phyloP scores from a whole-genome alignment of 2,888 invertebrate genomes.

The Eupithecia subumbrata region DNA sequence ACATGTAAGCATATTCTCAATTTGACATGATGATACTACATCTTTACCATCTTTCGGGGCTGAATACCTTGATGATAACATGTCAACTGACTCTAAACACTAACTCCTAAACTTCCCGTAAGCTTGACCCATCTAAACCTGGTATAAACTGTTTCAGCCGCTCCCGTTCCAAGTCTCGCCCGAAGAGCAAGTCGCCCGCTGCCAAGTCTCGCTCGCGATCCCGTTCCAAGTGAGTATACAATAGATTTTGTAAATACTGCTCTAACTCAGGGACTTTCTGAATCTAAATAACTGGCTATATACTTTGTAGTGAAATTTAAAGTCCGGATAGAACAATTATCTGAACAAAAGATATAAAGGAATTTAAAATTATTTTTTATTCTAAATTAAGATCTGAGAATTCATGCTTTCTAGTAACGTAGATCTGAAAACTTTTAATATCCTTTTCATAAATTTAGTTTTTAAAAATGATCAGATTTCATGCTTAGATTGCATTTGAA shows the following conservation, averaged over 20 bases:
- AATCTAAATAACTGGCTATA: background rate
- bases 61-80: conserved; percentile 79
- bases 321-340: background rate
- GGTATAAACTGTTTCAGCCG: conserved; percentile 31
- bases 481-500: background rate
- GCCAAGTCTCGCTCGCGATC: conserved; percentile 91
- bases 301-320: background rate
- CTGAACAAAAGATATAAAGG: background rate
- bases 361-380: background rate
- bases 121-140: conserved; percentile 7
- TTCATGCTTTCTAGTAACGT: too few relatives aligned
- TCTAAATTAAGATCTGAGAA: too few relatives aligned
- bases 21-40: conserved; percentile 36
- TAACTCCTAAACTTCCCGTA: background rate
- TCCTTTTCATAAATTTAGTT: too few relatives aligned
- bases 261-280: background rate
- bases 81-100: conserved; percentile 19
- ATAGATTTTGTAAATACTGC: conserved; percentile 15
- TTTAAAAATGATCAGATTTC: background rate
- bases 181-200: conserved; percentile 90
- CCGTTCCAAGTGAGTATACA: conserved; percentile 88
- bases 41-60: conserved; percentile 84
- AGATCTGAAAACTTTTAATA: too few relatives aligned
- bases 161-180: conserved; percentile 86
- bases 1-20: background rate